A percentile compares a stretch with the other conserved stretches of the same genome.
phyloP scores from a whole-genome alignment of 1,140 invertebrate species.

The Phortica variegata region DNA sequence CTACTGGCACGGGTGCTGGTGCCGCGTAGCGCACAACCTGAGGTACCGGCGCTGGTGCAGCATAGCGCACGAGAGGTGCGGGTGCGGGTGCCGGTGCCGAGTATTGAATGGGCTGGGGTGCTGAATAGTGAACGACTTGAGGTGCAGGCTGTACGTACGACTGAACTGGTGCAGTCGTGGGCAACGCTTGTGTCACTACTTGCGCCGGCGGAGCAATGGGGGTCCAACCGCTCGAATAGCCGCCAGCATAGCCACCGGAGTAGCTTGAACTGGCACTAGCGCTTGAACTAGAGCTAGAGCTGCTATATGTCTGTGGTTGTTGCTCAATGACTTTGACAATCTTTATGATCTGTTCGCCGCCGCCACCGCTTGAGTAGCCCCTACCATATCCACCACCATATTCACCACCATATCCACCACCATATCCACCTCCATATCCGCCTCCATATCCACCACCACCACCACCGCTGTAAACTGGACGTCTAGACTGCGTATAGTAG shows the following conservation, averaged over 20 bases:
- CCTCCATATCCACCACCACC: conserved; percentile 17
- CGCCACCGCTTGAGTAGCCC: conserved; percentile 20
- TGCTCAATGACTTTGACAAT: conserved; percentile 42
- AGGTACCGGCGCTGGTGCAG: conserved; percentile 13
- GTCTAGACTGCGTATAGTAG: conserved; percentile 39
- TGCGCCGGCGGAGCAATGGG: conserved; percentile 14
- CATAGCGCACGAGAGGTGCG: conserved; percentile 9
- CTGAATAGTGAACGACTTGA: no score
- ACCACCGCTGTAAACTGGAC: conserved; percentile 30
- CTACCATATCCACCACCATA: conserved; percentile 12
- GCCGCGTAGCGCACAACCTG: not conserved
- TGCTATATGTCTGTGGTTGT: conserved; percentile 22
- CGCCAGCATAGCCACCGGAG: conserved; percentile 13
- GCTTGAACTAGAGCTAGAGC: conserved; percentile 16
- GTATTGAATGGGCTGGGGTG: conserved; percentile 17
- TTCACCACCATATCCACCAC: conserved; percentile 11
- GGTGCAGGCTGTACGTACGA: conserved; percentile 1
- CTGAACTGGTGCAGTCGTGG: no score
- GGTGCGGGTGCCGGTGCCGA: conserved; percentile 18
- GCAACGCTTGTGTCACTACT: no score
- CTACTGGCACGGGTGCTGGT: conserved; percentile 16
- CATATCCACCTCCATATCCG: conserved; percentile 3
- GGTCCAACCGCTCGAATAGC: conserved; percentile 10
- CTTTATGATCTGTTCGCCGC: conserved; percentile 36
- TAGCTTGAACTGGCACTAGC: conserved; percentile 8